Base-by-base conservation (phyloP, 1,140 invertebrate genomes). In the Steinernema feltiae region DNA sequence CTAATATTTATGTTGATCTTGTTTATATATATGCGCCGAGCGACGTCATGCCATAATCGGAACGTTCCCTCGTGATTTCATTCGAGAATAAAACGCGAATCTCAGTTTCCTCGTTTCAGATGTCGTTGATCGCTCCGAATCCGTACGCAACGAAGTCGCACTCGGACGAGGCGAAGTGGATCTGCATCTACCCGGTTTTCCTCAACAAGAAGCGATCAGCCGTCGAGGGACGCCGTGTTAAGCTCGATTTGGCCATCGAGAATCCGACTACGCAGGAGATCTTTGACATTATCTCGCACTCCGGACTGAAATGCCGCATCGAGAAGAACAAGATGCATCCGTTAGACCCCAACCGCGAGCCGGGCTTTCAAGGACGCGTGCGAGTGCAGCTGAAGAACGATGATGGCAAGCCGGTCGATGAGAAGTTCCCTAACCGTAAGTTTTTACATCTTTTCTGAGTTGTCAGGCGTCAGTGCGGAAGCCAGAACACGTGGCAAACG, bases 121-220 rank as follows among this genome's bases (percentile, higher is more conserved):
- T 17, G 53, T 3, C 24, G 53, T n/a, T n/a, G n/a, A n/a, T n/a
- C n/a, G n/a, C n/a, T n/a, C 2, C 24, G 24, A 63, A 27, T 63
- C 53, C 24, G 12, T 63, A 63, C 53, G 53, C 53, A 3, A 7
- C 53, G 53, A 63, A 84, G 70, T 63, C 81, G 24, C 73, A 76
- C 69, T 84, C 83, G 3, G 83, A 85, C 53, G 48, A 73, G 69
- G 69, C 69, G 1, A 78, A 95, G 83, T 98, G 95, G 95, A 91
- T 97, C 73, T 95, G 93, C 82, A 92, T 99, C 74, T 98, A 98
- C 88, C 97, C 97, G 48, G 91, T 93, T 0, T 98, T 98, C 82
- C 89, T 98, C 27, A 98, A 98, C 84, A 94, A 91, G 79, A 96
- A 94, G 83, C 96, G 94, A 87, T 94, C 93, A 0, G 84, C 92